Evolutionary conservation across 2,888 invertebrate species (phyloP).

Genomic region (Achlya flavicornis): DNA sequence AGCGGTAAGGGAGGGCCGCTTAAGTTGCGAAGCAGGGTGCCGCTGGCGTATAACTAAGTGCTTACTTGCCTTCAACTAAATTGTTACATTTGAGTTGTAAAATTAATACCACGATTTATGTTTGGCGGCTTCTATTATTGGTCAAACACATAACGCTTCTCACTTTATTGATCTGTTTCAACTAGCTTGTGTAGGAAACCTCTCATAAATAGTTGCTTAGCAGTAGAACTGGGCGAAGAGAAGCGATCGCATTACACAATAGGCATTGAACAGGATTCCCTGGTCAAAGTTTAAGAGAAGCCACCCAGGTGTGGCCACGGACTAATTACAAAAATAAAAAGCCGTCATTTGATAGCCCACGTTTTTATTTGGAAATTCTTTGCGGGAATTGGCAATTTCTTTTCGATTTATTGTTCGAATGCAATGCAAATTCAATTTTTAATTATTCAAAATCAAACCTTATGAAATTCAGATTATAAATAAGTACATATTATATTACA

Average conservation of each 20-base stretch:
- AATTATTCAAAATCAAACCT: neutral
- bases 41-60: constrained; percentile 78
- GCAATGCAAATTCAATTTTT: neutral
- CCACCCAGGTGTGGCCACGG: constrained; percentile 63
- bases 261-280: constrained; percentile 65
- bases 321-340: constrained; percentile 66
- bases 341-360: constrained; percentile 50
- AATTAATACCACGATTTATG: constrained; percentile 80
- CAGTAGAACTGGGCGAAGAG: constrained; percentile 41
- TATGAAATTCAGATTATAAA: neutral
- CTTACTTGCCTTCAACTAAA: constrained; percentile 77
- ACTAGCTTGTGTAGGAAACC: constrained; percentile 52
- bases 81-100: constrained; percentile 81
- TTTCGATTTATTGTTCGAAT: neutral
- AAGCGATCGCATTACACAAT: constrained; percentile 72
- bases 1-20: constrained; percentile 78
- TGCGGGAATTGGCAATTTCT: constrained; percentile 7
- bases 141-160: constrained; percentile 19
- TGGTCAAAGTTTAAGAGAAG: constrained; percentile 78
- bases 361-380: constrained; percentile 23
- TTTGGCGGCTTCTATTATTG: constrained; percentile 56
- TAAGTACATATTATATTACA: too few species aligned
- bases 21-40: constrained; percentile 72
- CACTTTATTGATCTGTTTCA: constrained; percentile 24
- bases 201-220: constrained; percentile 59